phyloP scores from a whole-genome alignment of 30 jellyfish, hydroid and myxozoan genomes.

The Mastigias papua region DNA sequence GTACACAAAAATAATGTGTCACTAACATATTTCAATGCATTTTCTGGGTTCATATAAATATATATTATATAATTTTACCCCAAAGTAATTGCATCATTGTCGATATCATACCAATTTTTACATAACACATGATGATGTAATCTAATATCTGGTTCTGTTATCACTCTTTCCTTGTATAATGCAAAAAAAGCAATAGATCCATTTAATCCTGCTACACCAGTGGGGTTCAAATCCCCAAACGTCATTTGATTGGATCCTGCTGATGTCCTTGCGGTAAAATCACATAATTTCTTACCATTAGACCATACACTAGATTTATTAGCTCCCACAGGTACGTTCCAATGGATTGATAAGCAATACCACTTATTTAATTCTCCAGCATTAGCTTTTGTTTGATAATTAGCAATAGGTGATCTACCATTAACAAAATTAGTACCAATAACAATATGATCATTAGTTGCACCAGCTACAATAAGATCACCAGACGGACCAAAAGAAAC shows the following conservation, averaged over 20 bases:
- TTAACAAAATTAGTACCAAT: conserved; percentile 16
- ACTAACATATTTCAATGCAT: not conserved
- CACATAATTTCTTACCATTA: conserved; percentile 46
- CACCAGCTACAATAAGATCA: conserved; percentile 21
- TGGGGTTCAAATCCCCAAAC: conserved; percentile 60
- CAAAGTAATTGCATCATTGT: not conserved
- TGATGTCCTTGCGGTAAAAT: conserved; percentile 53
- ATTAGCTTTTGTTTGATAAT: conserved; percentile 41
- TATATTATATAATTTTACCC: not conserved
- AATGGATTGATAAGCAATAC: conserved; percentile 30
- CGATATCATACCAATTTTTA: conserved; percentile 10
- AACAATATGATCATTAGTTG: not conserved
- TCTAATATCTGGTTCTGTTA: conserved; percentile 12
- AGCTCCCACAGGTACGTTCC: conserved; percentile 52
- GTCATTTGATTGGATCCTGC: conserved; percentile 59
- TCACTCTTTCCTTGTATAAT: not conserved
- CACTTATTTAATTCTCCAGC: conserved; percentile 62
- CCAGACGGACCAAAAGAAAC: conserved; percentile 31
- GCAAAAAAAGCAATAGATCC: conserved; percentile 43
- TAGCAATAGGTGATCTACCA: conserved; percentile 18
- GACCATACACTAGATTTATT: conserved; percentile 49
- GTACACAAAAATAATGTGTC: not conserved
- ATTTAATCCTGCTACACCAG: conserved; percentile 12
- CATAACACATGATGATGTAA: conserved; percentile 15
- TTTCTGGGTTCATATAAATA: not conserved